These are phyloP conservation scores for Synanthedon myopaeformis DNA, from an alignment of 2,888 invertebrate species.

Conservation along the genomic window DNA sequence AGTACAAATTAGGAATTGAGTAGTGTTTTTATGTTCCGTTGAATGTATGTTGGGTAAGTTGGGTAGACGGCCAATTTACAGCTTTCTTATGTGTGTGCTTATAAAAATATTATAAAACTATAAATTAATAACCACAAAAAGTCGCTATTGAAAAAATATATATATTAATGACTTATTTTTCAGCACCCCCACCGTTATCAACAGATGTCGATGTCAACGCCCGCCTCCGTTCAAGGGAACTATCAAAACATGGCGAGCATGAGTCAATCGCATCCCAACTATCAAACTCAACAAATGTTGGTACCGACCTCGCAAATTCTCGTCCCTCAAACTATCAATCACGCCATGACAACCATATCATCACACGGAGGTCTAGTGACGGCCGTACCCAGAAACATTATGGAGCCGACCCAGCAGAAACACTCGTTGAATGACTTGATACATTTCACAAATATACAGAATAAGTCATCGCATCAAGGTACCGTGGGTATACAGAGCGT, in stretches of 20 bases:
- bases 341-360: constrained; percentile 18
- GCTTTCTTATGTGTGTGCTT: too few relatives aligned
- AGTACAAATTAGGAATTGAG: too few relatives aligned
- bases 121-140: too few relatives aligned
- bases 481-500: constrained; percentile 39
- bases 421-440: constrained; percentile 43
- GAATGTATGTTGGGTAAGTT: too few relatives aligned
- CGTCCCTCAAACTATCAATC: constrained; percentile 21
- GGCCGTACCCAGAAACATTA: constrained; percentile 33
- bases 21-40: too few relatives aligned
- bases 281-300: constrained; percentile 13
- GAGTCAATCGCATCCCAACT: constrained; percentile 53
- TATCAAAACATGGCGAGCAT: constrained; percentile 50
- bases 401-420: constrained; percentile 41
- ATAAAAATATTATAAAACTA: too few relatives aligned
- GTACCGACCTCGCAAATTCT: constrained; percentile 15
- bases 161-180: constrained; percentile 1
- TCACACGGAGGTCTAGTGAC: constrained; percentile 27
- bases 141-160: too few relatives aligned
- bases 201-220: constrained; percentile 56
- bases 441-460: constrained; percentile 41
- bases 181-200: constrained; percentile 53
- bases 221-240: constrained; percentile 31
- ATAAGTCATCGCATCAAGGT: constrained; percentile 21
- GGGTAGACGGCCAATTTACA: too few relatives aligned